Conservation (phyloP, 2,113 vertebrate genomes). For the Charadrius vociferus region DNA sequence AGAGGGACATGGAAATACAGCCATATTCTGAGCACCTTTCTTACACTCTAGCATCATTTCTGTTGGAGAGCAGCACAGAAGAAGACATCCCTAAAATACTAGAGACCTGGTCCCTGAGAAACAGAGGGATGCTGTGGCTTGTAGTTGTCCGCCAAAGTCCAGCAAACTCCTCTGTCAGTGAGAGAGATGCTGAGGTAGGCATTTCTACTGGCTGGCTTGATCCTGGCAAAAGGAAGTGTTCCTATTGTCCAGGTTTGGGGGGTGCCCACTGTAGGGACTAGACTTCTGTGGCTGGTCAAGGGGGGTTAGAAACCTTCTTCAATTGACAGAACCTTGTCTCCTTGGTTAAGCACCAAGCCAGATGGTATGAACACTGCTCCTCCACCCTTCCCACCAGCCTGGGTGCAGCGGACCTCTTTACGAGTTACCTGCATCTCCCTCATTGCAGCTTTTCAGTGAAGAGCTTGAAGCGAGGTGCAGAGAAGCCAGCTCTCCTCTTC, state of each 20-base stretch:
- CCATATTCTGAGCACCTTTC: background rate
- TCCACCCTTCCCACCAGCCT: background rate
- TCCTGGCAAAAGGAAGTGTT: background rate
- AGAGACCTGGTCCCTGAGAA: background rate
- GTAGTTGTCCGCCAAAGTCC: too few relatives aligned
- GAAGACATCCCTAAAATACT: too few relatives aligned
- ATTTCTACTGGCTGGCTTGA: background rate
- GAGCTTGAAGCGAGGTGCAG: too few relatives aligned
- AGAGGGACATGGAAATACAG: background rate
- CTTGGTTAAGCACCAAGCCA: background rate
- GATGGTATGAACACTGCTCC: background rate
- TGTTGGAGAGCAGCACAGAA: background rate
- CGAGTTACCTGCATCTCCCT: background rate
- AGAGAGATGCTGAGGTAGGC: background rate
- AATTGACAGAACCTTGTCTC: background rate
- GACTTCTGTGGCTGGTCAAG: background rate
- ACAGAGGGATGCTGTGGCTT: background rate
- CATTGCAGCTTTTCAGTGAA: background rate
- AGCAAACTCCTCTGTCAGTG: background rate
- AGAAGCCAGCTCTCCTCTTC: too few relatives aligned
- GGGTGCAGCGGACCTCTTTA: background rate
- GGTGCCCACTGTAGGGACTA: background rate
- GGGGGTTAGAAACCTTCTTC: background rate
- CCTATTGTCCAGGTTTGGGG: background rate
- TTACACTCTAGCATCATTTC: background rate